Base-by-base conservation (phyloP, 2,113 vertebrate species). In the Platysteira castanea region DNA sequence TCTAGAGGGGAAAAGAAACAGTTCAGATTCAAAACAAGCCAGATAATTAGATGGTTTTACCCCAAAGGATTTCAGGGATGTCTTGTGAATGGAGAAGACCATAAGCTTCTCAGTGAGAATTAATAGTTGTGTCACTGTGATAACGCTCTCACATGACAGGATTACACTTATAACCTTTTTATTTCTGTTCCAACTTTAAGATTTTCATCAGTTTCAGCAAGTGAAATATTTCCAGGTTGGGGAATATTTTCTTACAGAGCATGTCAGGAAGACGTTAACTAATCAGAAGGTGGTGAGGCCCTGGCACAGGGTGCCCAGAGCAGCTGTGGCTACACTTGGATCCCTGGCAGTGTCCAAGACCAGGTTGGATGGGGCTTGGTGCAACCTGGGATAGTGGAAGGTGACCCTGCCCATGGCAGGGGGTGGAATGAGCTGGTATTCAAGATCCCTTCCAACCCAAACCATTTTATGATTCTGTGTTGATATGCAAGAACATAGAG, bases 311-410 rank as follows among this genome's bases (percentile, higher is more conserved):
- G 0, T 54, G 6, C 11, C n/a, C 49, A 54, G 30, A 41, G 54
- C 0, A 69, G n/a, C 21, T 69, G 30, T 10, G 53, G 30, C 16
- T 49, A 17, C 4, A 12, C 10, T 41, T n/a, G n/a, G n/a, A 54
- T 18, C 6, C 61, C 63, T 61, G 54, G 14, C 1, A 60, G 11
- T 10, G 16, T 22, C 6, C 39, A 41, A 61, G 39, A 7, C 18
- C 11, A 47, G 47, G 5, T 0, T 83, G 30, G 47, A 19, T 0
- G 0, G n/a, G 14, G 4, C n/a, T 35, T 61, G 47, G 14, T 61
- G 22, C 11, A 19, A 3, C 3, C 21, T 35, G 35, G 26, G 6
- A 10, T 3, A 27, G 17, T 35, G 24, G 3, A 41, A 75, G 5
- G 4, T 22, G 6, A 46, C 24, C n/a, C 39, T 82, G 30, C 7